Percentiles rank a stretch among this genome's conserved stretches.
Evolutionary conservation across 2,113 vertebrate species (phyloP).

Genomic region (Parotia lawesii): DNA sequence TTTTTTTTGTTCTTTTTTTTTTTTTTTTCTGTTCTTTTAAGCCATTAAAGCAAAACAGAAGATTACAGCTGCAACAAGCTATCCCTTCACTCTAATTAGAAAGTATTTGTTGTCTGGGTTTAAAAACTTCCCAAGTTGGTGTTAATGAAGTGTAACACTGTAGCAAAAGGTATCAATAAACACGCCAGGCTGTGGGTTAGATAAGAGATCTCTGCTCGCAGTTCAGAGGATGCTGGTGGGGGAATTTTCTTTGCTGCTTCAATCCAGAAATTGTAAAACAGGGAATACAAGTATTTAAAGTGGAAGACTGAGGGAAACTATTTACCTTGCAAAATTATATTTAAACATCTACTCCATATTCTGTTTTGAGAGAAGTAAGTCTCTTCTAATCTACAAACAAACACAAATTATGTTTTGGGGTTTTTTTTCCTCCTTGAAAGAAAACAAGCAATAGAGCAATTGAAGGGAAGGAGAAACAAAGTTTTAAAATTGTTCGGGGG

Average conservation of each 20-base stretch:
- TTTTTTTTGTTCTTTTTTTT: neutral
- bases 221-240: neutral
- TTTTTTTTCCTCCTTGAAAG: neutral
- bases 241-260: neutral
- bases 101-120: conserved; percentile 42
- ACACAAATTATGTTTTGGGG: neutral
- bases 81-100: conserved; percentile 48
- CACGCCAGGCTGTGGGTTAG: neutral
- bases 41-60: conserved; percentile 25
- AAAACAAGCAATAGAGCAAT: neutral
- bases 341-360: neutral
- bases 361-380: neutral
- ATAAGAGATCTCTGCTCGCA: neutral
- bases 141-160: conserved; percentile 38
- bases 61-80: conserved; percentile 36
- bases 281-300: neutral
- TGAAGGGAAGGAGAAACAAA: neutral
- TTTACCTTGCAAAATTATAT: neutral
- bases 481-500: fast-evolving
- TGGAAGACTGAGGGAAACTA: neutral
- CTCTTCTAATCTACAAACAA: neutral
- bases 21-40: neutral
- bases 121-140: conserved; percentile 36
- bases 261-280: neutral
- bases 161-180: conserved; percentile 35